phyloP scores from a whole-genome alignment of 2,888 invertebrate genomes.

The Listrodromus nycthemerus region DNA sequence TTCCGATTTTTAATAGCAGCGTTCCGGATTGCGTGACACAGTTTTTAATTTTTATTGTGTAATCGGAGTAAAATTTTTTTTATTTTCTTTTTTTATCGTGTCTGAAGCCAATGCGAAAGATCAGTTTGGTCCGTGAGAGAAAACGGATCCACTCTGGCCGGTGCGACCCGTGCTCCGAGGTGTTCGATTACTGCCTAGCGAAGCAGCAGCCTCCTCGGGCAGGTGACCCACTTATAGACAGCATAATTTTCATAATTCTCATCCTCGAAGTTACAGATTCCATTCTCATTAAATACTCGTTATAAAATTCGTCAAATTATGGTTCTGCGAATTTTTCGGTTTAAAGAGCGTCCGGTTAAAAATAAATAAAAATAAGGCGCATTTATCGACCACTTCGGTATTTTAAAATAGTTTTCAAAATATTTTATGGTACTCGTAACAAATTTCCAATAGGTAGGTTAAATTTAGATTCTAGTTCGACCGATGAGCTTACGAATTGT shows the following conservation, averaged over 20 bases:
- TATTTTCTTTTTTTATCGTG: slow-evolving; percentile 39
- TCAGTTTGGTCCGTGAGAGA: slow-evolving; percentile 8
- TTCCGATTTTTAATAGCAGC: neutral
- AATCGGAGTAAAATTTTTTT: slow-evolving; percentile 61
- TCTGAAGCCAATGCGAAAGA: slow-evolving; percentile 34
- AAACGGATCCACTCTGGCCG: slow-evolving; percentile 29
- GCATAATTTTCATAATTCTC: slow-evolving; percentile 15
- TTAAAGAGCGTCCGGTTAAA: neutral
- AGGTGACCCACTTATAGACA: slow-evolving; percentile 57
- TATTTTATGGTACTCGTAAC: neutral
- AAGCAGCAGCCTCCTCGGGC: slow-evolving; percentile 12
- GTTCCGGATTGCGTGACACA: slow-evolving; percentile 61
- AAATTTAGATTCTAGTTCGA: neutral
- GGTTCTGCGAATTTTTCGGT: neutral
- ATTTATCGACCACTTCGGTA: neutral
- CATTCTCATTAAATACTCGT: neutral
- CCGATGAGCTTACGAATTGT: slow-evolving; percentile 77
- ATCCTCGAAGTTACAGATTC: slow-evolving; percentile 13
- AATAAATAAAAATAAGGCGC: neutral
- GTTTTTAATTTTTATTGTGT: slow-evolving; percentile 65
- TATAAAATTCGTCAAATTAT: neutral
- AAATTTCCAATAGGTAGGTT: neutral
- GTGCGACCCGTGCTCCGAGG: slow-evolving; percentile 27
- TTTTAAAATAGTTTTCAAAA: neutral
- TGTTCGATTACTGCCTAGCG: slow-evolving; percentile 57